phyloP scores from a whole-genome alignment of 1,140 invertebrate genomes.

The Ruditapes philippinarum region DNA sequence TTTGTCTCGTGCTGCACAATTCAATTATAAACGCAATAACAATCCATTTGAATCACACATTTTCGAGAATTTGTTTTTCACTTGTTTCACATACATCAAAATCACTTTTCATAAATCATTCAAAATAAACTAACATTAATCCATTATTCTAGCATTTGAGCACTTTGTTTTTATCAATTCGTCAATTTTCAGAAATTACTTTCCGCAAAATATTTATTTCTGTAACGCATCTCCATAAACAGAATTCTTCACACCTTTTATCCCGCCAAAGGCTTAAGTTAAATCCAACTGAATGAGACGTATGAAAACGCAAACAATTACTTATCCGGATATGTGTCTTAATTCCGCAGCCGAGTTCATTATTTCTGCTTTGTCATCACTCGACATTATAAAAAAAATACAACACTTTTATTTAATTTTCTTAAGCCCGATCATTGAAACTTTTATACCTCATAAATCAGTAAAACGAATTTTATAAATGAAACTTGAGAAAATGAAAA shows the following conservation, averaged over 20 bases:
- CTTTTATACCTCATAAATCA: neutral
- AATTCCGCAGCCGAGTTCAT: slow-evolving; percentile 3
- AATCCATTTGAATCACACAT: slow-evolving; percentile 14
- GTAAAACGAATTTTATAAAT: neutral
- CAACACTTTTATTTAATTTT: neutral
- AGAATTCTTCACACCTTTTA: slow-evolving; percentile 27
- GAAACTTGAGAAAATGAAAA: neutral
- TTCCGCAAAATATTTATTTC: slow-evolving; percentile 29
- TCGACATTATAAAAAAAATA: neutral
- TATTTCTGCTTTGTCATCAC: neutral
- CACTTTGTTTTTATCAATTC: neutral
- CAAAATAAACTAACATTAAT: slow-evolving; percentile 19
- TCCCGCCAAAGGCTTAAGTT: neutral
- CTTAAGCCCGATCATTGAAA: neutral
- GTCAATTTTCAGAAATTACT: neutral
- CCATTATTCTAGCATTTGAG: neutral
- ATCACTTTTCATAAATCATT: slow-evolving; percentile 8
- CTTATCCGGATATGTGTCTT: neutral
- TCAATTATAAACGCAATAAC: neutral
- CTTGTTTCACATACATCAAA: slow-evolving; percentile 4
- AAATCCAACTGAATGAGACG: neutral
- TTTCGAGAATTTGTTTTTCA: neutral
- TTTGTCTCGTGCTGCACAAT: neutral
- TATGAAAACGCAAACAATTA: neutral
- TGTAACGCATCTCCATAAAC: neutral